These are phyloP conservation scores for Danio albolineatus DNA, from an alignment of 2,797 vertebrate species.

Conservation along the genomic window DNA sequence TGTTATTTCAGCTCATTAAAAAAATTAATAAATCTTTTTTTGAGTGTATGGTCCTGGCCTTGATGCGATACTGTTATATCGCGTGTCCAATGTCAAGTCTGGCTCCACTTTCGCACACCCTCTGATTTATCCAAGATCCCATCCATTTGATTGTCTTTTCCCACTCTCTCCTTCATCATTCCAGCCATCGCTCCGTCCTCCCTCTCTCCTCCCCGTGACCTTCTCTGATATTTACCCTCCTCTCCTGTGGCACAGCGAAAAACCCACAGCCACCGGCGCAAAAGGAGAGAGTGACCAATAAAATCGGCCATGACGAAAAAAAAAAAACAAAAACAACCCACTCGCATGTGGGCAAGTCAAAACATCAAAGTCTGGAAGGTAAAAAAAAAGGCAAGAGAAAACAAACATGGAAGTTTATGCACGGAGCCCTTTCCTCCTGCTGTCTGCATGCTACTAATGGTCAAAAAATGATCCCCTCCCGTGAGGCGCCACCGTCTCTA, in stretches of 20 bases:
- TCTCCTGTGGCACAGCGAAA: conserved; percentile 73
- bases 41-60: too few species aligned
- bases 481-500: conserved; percentile 58
- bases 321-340: conserved; percentile 44
- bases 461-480: conserved; percentile 68
- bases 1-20: too few species aligned
- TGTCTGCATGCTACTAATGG: conserved; percentile 63
- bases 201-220: conserved; percentile 72
- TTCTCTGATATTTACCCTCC: conserved; percentile 84
- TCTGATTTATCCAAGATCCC: conserved; percentile 57
- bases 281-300: conserved; percentile 51
- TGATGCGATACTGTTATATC: too few species aligned
- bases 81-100: conserved; percentile 35
- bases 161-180: conserved; percentile 53
- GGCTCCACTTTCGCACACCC: conserved; percentile 50
- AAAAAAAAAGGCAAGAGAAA: conserved; percentile 62
- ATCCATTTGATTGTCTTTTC: conserved; percentile 47
- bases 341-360: background rate
- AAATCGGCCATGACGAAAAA: conserved; percentile 37
- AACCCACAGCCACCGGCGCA: conserved; percentile 53
- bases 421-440: conserved; percentile 23
- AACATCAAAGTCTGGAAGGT: conserved; percentile 38
- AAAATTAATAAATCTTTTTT: too few species aligned
- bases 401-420: conserved; percentile 64
- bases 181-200: conserved; percentile 57